phyloP scores from a whole-genome alignment of 1,140 invertebrate genomes.

The Cherax quadricarinatus region DNA sequence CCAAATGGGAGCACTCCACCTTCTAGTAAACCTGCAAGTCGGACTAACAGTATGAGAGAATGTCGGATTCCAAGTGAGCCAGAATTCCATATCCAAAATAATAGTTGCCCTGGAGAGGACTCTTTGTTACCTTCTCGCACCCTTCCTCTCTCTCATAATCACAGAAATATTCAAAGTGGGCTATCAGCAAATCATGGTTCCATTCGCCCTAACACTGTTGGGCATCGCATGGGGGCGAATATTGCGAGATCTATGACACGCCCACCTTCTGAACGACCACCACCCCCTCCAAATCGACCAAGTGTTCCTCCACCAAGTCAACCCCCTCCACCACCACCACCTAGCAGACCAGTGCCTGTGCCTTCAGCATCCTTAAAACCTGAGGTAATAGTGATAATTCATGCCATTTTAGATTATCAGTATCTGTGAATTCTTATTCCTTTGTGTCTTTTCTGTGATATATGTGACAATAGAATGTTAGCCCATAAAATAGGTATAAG shows the following conservation, averaged over 20 bases:
- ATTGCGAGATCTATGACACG: conserved; percentile 23
- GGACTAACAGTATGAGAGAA: conserved; percentile 54
- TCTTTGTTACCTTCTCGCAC: conserved; percentile 31
- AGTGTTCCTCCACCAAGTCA: conserved; percentile 42
- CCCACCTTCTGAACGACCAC: conserved; percentile 75
- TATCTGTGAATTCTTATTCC: too few relatives aligned
- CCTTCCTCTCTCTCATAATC: conserved; percentile 24
- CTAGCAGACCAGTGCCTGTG: neutral
- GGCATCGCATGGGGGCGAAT: conserved; percentile 16
- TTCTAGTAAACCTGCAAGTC: conserved; percentile 39
- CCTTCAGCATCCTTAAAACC: conserved; percentile 11
- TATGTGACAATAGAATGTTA: too few relatives aligned
- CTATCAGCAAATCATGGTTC: conserved; percentile 58
- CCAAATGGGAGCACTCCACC: conserved; percentile 49
- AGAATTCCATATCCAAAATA: conserved; percentile 32
- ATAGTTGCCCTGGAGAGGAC: conserved; percentile 24
- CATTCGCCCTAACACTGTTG: conserved; percentile 75
- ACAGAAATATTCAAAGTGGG: neutral
- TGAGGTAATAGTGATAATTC: conserved; percentile 6
- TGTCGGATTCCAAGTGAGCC: conserved; percentile 33
- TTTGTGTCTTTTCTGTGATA: too few relatives aligned
- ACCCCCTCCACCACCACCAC: conserved; percentile 40
- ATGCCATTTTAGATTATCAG: neutral
- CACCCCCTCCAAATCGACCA: conserved; percentile 71
- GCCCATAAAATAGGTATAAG: too few relatives aligned